Percentiles rank a stretch among this genome's conserved stretches.
Conservation (phyloP, 2,888 invertebrate species). For the Oligia latruncula region DNA sequence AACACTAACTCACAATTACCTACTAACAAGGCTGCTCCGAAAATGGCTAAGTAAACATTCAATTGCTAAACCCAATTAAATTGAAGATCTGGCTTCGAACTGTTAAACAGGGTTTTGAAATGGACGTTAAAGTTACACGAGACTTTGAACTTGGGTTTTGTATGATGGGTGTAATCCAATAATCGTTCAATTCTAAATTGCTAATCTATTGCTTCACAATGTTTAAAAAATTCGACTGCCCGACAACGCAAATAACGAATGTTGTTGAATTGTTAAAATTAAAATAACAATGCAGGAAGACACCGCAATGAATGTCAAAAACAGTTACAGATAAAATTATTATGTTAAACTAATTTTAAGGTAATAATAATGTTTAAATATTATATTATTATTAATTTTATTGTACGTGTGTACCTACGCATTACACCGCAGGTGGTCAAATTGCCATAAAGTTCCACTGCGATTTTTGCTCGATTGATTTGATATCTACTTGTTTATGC, state of each 20-base stretch:
- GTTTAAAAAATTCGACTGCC: neutral
- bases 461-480: neutral
- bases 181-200: neutral
- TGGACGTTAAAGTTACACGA: neutral
- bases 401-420: neutral
- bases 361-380: neutral
- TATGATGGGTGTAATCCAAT: neutral
- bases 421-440: neutral
- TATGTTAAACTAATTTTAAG: neutral
- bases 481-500: neutral
- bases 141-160: neutral
- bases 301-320: neutral
- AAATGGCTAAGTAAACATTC: neutral
- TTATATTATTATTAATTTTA: too few relatives aligned
- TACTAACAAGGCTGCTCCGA: neutral
- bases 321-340: neutral
- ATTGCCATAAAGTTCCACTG: neutral
- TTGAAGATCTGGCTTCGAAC: neutral
- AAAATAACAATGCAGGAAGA: neutral
- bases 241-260: neutral
- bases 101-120: neutral
- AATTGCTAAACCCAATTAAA: neutral
- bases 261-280: neutral
- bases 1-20: neutral
- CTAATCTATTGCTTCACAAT: neutral